Conservation (phyloP, 1,140 invertebrate genomes). For the Trypoxylus dichotomus region DNA sequence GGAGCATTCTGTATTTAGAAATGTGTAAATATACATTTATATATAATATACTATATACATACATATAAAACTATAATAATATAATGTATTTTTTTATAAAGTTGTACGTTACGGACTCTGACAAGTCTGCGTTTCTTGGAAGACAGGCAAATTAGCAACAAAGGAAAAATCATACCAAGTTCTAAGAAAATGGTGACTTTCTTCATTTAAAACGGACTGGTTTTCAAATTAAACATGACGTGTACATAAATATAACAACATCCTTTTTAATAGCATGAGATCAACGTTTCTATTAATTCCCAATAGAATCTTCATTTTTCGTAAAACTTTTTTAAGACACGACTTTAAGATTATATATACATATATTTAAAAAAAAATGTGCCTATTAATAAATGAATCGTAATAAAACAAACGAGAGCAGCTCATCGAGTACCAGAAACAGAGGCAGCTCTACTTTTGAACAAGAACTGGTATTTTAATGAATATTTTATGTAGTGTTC, state of each 20-base stretch:
- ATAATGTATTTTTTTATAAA: constrained; percentile 30
- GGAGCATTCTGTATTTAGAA: constrained; percentile 4
- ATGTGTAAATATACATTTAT: constrained; percentile 26
- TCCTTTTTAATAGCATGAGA: background rate
- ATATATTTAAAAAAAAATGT: background rate
- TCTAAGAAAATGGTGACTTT: background rate
- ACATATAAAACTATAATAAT: constrained; percentile 15
- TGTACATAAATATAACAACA: background rate
- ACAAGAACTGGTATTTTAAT: background rate
- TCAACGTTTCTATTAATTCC: background rate
- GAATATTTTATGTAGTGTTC: background rate
- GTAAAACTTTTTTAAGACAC: background rate
- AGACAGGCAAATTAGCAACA: background rate
- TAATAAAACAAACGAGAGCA: background rate
- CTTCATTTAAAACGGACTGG: background rate
- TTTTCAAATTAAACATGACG: background rate
- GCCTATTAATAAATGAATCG: background rate
- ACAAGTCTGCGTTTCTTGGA: background rate
- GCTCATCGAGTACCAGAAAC: background rate
- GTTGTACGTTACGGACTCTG: constrained; percentile 8
- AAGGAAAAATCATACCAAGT: background rate
- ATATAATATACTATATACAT: constrained; percentile 1
- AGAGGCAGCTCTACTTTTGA: background rate
- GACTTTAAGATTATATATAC: background rate
- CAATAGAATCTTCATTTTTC: background rate